Evolutionary conservation across 2,888 invertebrate species (phyloP).

Genomic region (Andrena bucephala): DNA sequence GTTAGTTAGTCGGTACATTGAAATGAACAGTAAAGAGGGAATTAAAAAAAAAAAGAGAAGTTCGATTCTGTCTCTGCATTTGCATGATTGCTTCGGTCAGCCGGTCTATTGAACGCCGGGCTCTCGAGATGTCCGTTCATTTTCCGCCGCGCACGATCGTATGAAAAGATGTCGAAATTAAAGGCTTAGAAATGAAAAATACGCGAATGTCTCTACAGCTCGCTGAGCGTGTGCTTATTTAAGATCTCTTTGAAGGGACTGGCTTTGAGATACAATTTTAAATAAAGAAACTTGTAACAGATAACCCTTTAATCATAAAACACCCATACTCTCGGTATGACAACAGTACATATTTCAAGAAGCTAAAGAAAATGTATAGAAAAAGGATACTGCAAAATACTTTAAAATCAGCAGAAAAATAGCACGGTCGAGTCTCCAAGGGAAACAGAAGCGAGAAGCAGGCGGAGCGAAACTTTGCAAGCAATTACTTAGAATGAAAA

Average conservation of each 20-base stretch:
- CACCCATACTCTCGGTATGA: no score
- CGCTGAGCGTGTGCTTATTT: not conserved
- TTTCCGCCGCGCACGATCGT: not conserved
- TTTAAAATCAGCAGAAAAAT: not conserved
- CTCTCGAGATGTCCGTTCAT: slow-evolving; percentile 7
- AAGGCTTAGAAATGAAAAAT: not conserved
- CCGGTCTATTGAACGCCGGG: not conserved
- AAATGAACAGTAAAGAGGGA: slow-evolving; percentile 23
- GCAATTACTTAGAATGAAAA: slow-evolving; percentile 1
- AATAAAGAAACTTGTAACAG: no score
- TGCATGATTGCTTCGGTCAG: slow-evolving; percentile 31
- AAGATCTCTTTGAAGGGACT: not conserved
- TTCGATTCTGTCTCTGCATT: slow-evolving; percentile 23
- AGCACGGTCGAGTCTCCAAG: not conserved
- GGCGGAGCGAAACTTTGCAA: not conserved
- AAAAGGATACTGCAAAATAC: no score
- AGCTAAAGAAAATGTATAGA: no score
- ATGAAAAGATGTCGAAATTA: slow-evolving; percentile 2
- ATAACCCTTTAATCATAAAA: no score
- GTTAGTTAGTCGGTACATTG: slow-evolving; percentile 34
- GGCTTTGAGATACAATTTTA: no score
- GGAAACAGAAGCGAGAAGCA: not conserved
- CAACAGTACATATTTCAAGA: no score
- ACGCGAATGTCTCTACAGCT: not conserved
- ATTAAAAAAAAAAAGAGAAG: not conserved